Percentiles rank a stretch among this genome's conserved stretches.
Evolutionary conservation across 1,140 invertebrate genomes (phyloP).

Genomic region (Lerema accius): DNA sequence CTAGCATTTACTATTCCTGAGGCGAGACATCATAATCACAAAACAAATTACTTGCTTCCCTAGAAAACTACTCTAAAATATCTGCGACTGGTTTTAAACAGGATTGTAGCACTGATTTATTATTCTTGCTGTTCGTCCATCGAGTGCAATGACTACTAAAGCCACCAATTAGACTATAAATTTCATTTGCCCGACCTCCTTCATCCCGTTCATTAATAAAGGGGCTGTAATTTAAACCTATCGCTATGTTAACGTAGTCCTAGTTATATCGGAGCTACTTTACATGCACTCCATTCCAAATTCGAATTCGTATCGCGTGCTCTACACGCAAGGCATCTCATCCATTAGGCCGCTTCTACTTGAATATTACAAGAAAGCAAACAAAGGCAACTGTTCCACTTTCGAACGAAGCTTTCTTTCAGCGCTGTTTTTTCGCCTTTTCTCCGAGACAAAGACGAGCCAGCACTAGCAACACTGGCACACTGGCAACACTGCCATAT

Average conservation of each 20-base stretch:
- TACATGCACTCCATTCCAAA: not conserved
- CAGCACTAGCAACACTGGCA: no score
- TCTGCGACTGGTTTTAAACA: no score
- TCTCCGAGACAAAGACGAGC: conserved; percentile 5
- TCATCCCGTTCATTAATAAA: no score
- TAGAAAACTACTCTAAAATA: no score
- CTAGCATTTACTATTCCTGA: no score
- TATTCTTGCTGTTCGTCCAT: no score
- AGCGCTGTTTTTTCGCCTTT: conserved; percentile 1
- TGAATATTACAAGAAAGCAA: conserved; percentile 18
- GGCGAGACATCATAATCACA: no score
- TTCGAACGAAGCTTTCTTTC: conserved; percentile 12
- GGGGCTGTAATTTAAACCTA: not conserved
- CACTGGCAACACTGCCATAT: not conserved
- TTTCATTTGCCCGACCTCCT: no score
- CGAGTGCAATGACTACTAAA: no score
- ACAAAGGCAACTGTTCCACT: conserved; percentile 20
- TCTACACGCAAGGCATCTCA: not conserved
- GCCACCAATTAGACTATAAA: no score
- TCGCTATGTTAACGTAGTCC: not conserved
- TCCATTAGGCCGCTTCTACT: conserved; percentile 4
- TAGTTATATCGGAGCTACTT: not conserved
- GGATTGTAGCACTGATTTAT: no score
- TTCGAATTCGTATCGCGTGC: conserved; percentile 3
- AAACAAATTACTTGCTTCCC: no score